These are phyloP conservation scores for Lysandra coridon DNA, from an alignment of 2,888 invertebrate genomes.

Conservation along the genomic window DNA sequence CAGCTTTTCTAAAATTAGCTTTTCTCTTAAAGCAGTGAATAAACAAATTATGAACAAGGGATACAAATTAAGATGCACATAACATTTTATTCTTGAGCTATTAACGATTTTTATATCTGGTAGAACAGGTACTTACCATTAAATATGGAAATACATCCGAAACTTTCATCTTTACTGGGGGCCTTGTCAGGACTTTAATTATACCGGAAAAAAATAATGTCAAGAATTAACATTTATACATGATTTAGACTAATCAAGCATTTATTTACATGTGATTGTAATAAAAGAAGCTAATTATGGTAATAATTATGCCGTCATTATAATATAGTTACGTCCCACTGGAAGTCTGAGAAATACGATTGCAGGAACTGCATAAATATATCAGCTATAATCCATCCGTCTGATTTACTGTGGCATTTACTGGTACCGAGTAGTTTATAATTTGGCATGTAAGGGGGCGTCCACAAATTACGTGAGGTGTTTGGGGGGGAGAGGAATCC, in stretches of 20 bases:
- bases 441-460: not conserved
- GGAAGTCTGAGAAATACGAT: constrained; percentile 11
- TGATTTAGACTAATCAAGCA: not conserved
- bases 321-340: not conserved
- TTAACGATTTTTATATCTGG: not conserved
- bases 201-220: constrained; percentile 9
- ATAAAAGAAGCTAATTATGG: not conserved
- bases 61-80: not conserved
- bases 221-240: constrained; percentile 7
- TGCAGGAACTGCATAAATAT: constrained; percentile 5
- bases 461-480: too few species aligned
- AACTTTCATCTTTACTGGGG: constrained; percentile 5
- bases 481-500: too few species aligned
- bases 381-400: not conserved
- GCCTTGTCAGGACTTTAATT: constrained; percentile 5
- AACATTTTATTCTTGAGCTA: not conserved
- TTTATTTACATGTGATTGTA: constrained; percentile 1
- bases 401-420: not conserved
- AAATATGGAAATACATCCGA: constrained; percentile 20
- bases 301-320: not conserved
- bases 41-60: not conserved
- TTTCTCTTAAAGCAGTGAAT: too few species aligned
- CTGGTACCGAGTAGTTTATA: not conserved
- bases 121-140: not conserved
- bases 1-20: too few species aligned